A percentile compares a stretch with the other conserved stretches of the same genome.
phyloP scores from a whole-genome alignment of 2,888 invertebrate genomes.

The Glaucopsyche alexis region DNA sequence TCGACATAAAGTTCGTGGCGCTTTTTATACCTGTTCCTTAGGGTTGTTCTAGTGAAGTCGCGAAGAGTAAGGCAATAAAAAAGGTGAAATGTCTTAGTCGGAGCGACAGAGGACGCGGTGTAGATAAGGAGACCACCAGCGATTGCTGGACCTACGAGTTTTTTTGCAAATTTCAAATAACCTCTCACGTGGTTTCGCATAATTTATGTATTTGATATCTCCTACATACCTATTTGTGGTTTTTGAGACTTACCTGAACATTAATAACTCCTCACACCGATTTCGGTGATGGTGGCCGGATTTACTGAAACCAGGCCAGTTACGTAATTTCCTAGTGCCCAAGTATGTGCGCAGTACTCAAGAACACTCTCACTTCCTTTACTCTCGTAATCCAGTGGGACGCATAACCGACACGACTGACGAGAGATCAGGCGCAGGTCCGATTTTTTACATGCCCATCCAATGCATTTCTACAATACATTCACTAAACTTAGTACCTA shows the following conservation, averaged over 20 bases:
- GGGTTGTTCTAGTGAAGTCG: conserved; percentile 60
- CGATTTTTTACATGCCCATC: too few relatives aligned
- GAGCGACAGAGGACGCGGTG: conserved; percentile 67
- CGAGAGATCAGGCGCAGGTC: too few relatives aligned
- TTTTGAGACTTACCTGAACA: too few relatives aligned
- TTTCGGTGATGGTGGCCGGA: too few relatives aligned
- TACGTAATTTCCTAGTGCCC: too few relatives aligned
- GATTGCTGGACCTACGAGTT: conserved; percentile 55
- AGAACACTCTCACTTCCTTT: too few relatives aligned
- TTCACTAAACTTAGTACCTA: neutral
- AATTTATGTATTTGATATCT: conserved; percentile 2
- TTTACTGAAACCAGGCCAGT: too few relatives aligned
- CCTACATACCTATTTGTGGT: neutral
- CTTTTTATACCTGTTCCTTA: conserved; percentile 31
- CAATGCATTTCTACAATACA: too few relatives aligned
- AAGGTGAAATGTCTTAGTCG: conserved; percentile 78
- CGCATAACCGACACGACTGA: too few relatives aligned
- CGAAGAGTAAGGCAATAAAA: conserved; percentile 76
- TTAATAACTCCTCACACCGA: too few relatives aligned
- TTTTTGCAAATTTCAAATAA: conserved; percentile 35
- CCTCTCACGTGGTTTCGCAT: neutral
- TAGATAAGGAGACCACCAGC: conserved; percentile 76
- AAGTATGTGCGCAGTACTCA: too few relatives aligned
- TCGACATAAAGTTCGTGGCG: conserved; percentile 32
- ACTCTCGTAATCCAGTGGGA: too few relatives aligned